phyloP scores from a whole-genome alignment of 2,113 vertebrate species.

The Urocolius indicus region DNA sequence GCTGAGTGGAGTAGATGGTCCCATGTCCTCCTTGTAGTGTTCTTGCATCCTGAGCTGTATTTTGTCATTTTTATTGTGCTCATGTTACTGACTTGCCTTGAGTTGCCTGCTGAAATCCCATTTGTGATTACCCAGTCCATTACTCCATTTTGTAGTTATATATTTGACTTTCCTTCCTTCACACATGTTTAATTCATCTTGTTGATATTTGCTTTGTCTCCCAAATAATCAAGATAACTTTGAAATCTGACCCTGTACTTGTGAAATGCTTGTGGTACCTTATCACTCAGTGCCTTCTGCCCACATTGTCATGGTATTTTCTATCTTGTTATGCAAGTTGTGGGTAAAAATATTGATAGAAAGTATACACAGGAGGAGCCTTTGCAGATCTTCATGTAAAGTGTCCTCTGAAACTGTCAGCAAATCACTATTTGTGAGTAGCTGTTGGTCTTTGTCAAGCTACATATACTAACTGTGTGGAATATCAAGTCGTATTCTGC shows the following conservation, averaged over 20 bases:
- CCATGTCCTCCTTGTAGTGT: not conserved
- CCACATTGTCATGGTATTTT: not conserved
- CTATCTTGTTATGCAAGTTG: not conserved
- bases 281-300: not conserved
- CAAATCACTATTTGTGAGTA: not conserved
- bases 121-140: not conserved
- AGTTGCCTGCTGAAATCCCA: not conserved
- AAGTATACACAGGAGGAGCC: not conserved
- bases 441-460: not conserved
- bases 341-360: not conserved
- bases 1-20: not conserved
- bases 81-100: not conserved
- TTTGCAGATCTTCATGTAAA: not conserved
- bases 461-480: not conserved
- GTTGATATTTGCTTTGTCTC: not conserved
- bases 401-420: not conserved
- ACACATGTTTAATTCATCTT: not conserved
- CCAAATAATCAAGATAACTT: not conserved
- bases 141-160: not conserved
- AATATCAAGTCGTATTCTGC: not conserved
- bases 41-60: not conserved
- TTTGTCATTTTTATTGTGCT: not conserved
- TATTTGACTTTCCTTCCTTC: not conserved
- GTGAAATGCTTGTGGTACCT: not conserved
- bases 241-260: not conserved